Base-by-base conservation (phyloP, 2,888 invertebrate species). In the Cistogaster globosa region DNA sequence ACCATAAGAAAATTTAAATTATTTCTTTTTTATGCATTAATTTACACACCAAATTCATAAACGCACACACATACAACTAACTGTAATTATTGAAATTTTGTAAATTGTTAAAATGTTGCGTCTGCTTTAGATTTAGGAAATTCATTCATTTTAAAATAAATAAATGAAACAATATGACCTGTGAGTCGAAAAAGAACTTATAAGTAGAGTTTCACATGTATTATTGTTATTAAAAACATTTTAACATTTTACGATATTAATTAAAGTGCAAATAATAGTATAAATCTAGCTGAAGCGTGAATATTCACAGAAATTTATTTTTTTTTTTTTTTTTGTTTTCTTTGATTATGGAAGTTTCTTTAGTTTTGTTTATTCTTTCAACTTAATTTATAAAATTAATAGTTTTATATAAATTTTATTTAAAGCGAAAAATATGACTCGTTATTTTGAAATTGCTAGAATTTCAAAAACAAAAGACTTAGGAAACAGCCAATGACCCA, bases 11-110 rank as follows among this genome's bases (percentile, higher is more conserved):
- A 12, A 18, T n/a, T 36, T 8, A 36, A 4, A 16, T 16, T 14
- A 53, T 51, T 67, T 14, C 20, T 53, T 67, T 26, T n/a, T 48
- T n/a, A n/a, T 45, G 45, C 0, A 48, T 65, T 65, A 16, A 12
- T 20, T 18, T 2, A 51, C 26, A 18, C 20, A 48, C 45, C 42
- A 0, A 11, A 42, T 14, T 32, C 18, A 67, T n/a, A n/a, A n/a
- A n/a, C n/a, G n/a, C n/a, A n/a, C n/a, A n/a, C n/a, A n/a, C n/a
- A n/a, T n/a, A n/a, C 14, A 45, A 14, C 2, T 20, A 20, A 14
- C 36, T 18, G 14, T 16, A 1, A 0, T 42, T 42, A 20, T 11
- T 42, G n/a, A 38, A n/a, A 11, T n/a, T n/a, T n/a, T n/a, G n/a
- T n/a, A n/a, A n/a, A 5, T 38, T 60, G n/a, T 18, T n/a, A n/a